These are phyloP conservation scores for Phoeniculus purpureus DNA, from an alignment of 2,797 vertebrate genomes.

Conservation along the genomic window DNA sequence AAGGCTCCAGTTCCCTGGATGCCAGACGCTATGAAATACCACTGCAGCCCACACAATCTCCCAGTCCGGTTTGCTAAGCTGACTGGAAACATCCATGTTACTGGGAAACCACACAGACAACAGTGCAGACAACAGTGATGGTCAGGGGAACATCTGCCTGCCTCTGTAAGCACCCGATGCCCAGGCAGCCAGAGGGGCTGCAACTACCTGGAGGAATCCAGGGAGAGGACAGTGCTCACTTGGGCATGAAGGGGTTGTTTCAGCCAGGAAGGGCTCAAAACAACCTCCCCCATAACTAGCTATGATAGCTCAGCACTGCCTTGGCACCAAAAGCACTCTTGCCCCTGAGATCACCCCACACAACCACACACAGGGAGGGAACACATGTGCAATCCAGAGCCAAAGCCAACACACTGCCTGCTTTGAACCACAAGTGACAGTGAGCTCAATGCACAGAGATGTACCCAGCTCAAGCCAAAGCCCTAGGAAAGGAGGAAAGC, in stretches of 20 bases:
- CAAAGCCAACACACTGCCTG: not conserved
- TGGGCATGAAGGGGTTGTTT: not conserved
- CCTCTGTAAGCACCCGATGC: not conserved
- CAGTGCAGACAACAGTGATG: not conserved
- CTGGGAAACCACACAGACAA: not conserved
- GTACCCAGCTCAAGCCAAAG: not conserved
- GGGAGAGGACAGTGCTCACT: not conserved
- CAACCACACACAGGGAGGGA: not conserved
- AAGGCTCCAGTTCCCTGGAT: not conserved
- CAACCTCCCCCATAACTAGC: not conserved
- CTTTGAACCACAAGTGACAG: not conserved
- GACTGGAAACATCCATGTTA: not conserved
- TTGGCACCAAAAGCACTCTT: not conserved
- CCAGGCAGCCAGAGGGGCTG: not conserved
- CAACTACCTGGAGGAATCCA: not conserved
- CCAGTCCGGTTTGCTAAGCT: not conserved
- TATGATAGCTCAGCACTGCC: not conserved
- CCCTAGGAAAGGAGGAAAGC: not conserved
- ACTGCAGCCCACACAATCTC: not conserved
- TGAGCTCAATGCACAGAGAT: not conserved
- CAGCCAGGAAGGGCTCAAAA: not conserved
- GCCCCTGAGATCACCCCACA: not conserved
- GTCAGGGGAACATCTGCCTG: not conserved
- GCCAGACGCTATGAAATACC: constrained; percentile 24
- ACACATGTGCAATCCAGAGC: not conserved